Evolutionary conservation across 2,888 invertebrate genomes (phyloP).

Genomic region (Parthenolecanium corni): DNA sequence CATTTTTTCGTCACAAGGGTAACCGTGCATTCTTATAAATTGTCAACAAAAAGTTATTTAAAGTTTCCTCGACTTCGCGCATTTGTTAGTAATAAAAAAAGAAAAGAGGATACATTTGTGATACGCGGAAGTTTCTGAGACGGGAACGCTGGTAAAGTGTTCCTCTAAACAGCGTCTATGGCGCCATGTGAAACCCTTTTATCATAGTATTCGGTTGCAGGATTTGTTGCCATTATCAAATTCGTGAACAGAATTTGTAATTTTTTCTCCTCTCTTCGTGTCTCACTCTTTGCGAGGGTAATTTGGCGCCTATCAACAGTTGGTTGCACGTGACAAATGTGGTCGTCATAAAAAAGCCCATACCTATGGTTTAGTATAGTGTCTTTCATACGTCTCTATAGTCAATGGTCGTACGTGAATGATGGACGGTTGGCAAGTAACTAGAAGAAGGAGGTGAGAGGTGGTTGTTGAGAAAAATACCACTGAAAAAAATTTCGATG

Average conservation of each 20-base stretch:
- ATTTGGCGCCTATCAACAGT: too few relatives aligned
- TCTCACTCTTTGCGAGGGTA: too few relatives aligned
- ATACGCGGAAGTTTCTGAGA: constrained; percentile 21
- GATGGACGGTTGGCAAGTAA: too few relatives aligned
- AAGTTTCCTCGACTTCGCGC: constrained; percentile 18
- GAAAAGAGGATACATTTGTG: not conserved
- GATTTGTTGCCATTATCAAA: constrained; percentile 19
- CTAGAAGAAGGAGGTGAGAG: too few relatives aligned
- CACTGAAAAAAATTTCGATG: too few relatives aligned
- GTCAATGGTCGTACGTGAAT: too few relatives aligned
- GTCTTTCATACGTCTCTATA: too few relatives aligned
- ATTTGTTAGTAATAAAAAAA: constrained; percentile 14
- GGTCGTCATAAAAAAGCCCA: too few relatives aligned
- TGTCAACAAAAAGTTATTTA: constrained; percentile 25
- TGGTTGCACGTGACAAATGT: too few relatives aligned
- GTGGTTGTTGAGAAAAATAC: too few relatives aligned
- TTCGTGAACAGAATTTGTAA: constrained; percentile 18
- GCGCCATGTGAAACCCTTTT: constrained; percentile 23
- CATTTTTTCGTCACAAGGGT: constrained; percentile 4
- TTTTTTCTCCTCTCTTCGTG: not conserved
- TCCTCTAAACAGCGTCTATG: constrained; percentile 11
- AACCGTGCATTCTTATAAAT: constrained; percentile 7
- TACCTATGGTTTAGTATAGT: too few relatives aligned
- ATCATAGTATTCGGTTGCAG: not conserved
- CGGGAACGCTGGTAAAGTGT: constrained; percentile 6